phyloP scores from a whole-genome alignment of 2,113 vertebrate species.

The Gopherus evgoodei region DNA sequence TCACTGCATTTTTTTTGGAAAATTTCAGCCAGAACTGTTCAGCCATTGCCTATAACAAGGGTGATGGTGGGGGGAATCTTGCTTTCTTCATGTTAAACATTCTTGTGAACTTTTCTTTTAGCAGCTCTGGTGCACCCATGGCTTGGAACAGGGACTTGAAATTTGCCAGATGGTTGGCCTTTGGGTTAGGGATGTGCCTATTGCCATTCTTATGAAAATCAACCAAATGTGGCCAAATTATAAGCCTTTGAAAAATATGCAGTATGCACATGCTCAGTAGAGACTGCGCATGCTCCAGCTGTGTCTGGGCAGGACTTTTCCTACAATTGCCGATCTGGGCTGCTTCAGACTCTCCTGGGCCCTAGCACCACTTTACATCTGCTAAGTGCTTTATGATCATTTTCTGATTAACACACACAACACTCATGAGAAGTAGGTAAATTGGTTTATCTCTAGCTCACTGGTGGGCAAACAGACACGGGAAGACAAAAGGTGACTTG shows the following conservation, averaged over 20 bases:
- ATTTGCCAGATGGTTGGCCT: not conserved
- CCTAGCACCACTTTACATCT: no score
- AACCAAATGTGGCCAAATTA: not conserved
- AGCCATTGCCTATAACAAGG: not conserved
- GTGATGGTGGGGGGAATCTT: rapidly evolving
- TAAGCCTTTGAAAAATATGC: not conserved
- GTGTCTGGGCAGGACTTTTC: not conserved
- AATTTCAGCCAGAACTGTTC: not conserved
- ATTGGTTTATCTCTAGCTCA: not conserved
- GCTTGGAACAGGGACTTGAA: not conserved
- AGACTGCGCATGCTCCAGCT: not conserved
- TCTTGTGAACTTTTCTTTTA: not conserved
- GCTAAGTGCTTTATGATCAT: no score
- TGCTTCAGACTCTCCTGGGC: no score
- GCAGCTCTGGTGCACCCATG: not conserved
- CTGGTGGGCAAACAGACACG: not conserved
- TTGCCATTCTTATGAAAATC: not conserved
- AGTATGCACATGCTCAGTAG: not conserved
- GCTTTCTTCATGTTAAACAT: not conserved
- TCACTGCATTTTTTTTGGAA: not conserved
- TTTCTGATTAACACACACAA: no score
- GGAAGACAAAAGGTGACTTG: not conserved
- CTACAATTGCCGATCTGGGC: no score
- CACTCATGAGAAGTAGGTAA: not conserved
- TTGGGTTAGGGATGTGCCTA: not conserved